A percentile compares a stretch with the other conserved stretches of the same genome.
Conservation (phyloP, 2,113 vertebrate genomes). For the Corythornis vintsioides region DNA sequence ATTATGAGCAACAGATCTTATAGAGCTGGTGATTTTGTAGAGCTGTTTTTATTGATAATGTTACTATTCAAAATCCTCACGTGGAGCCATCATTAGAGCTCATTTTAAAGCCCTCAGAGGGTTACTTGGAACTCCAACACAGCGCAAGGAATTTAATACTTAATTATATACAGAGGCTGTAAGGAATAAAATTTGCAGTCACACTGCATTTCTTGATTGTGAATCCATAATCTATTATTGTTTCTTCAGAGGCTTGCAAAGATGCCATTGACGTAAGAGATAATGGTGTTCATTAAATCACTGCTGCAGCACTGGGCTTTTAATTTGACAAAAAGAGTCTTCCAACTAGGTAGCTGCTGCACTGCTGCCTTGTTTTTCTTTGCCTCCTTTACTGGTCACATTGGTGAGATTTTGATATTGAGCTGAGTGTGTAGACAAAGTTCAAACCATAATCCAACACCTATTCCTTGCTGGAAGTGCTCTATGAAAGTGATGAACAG, state of each 20-base stretch:
- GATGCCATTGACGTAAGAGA: conserved; percentile 8
- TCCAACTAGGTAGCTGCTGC: neutral
- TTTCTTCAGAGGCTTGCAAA: conserved; percentile 25
- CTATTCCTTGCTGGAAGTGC: neutral
- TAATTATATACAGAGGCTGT: conserved; percentile 20
- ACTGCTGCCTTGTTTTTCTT: neutral
- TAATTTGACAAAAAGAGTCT: conserved; percentile 31
- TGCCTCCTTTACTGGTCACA: neutral
- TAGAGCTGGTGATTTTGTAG: neutral
- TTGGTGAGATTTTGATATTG: neutral
- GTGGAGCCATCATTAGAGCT: neutral
- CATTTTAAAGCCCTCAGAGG: neutral
- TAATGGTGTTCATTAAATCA: conserved; percentile 38
- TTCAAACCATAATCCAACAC: neutral
- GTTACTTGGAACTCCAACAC: conserved; percentile 1
- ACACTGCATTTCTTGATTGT: conserved; percentile 1
- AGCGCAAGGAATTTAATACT: conserved; percentile 30
- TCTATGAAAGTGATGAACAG: neutral
- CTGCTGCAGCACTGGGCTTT: neutral
- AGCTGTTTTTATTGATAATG: conserved; percentile 5
- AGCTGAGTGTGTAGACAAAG: neutral
- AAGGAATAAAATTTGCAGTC: conserved; percentile 11
- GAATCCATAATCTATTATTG: conserved; percentile 18
- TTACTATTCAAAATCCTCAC: conserved; percentile 1
- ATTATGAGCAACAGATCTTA: neutral